Percentiles rank a stretch among this genome's conserved stretches.
Evolutionary conservation across 2,888 invertebrate species (phyloP).

Genomic region (Brachyptera putata): DNA sequence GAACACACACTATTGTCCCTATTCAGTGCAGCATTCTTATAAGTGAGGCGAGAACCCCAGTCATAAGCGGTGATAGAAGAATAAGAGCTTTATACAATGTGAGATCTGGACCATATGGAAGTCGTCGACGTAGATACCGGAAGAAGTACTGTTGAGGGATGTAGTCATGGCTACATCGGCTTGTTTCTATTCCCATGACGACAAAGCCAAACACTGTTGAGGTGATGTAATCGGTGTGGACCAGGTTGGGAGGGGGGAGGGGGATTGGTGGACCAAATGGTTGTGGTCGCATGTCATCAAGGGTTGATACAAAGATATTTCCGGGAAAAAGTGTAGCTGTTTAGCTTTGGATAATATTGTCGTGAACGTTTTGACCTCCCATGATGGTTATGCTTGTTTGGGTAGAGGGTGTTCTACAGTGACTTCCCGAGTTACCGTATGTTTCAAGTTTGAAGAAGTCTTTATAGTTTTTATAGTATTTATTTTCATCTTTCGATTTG

Average conservation of each 20-base stretch:
- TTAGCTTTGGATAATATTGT: background rate
- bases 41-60: too few relatives aligned
- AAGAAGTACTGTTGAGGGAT: background rate
- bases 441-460: too few relatives aligned
- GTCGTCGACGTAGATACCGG: background rate
- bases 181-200: slow-evolving; percentile 27
- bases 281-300: background rate
- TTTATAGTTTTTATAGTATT: too few relatives aligned
- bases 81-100: slow-evolving; percentile 16
- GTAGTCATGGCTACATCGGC: slow-evolving; percentile 14
- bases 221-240: slow-evolving; percentile 3
- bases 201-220: slow-evolving; percentile 20
- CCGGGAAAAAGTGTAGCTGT: slow-evolving; percentile 4
- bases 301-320: slow-evolving; percentile 4
- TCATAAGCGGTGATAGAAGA: too few relatives aligned
- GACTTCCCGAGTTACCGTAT: too few relatives aligned
- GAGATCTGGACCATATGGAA: slow-evolving; percentile 13
- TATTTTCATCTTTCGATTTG: too few relatives aligned
- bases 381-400: background rate
- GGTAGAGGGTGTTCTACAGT: background rate
- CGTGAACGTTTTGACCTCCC: background rate
- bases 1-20: too few relatives aligned
- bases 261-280: slow-evolving; percentile 8
- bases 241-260: background rate
- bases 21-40: too few relatives aligned